Evolutionary conservation across 2,113 vertebrate genomes (phyloP).

Genomic region (Eudyptes chrysolophus): DNA sequence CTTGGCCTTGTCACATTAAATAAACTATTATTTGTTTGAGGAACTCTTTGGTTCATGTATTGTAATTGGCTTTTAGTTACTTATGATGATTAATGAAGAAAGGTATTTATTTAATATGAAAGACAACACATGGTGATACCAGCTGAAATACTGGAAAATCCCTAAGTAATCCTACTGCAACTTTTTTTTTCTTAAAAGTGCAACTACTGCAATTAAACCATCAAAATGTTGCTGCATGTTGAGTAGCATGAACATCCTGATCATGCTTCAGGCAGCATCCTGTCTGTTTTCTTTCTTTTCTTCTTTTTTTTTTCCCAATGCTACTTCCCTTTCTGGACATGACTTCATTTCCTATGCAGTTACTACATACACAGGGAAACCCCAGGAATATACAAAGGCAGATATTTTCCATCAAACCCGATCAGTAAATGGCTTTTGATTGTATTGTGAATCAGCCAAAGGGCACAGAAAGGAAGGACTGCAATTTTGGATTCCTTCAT

Average conservation of each 20-base stretch:
- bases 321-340: constrained; percentile 25
- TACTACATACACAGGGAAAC: background rate
- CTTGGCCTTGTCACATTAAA: background rate
- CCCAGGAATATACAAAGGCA: background rate
- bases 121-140: background rate
- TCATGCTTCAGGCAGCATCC: background rate
- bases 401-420: background rate
- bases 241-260: background rate
- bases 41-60: background rate
- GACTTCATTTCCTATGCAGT: constrained; percentile 29
- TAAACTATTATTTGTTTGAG: background rate
- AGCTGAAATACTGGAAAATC: constrained; percentile 39
- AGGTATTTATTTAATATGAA: background rate
- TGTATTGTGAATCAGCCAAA: background rate
- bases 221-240: background rate
- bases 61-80: background rate
- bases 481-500: background rate
- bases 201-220: background rate
- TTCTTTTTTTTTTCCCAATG: background rate
- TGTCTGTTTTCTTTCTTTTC: background rate
- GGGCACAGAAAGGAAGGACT: background rate
- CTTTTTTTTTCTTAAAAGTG: background rate
- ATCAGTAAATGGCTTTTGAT: background rate
- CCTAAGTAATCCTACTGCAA: background rate
- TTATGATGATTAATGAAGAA: background rate